Conservation (phyloP, 2,797 vertebrate genomes). For the Coregonus ussuriensis region DNA sequence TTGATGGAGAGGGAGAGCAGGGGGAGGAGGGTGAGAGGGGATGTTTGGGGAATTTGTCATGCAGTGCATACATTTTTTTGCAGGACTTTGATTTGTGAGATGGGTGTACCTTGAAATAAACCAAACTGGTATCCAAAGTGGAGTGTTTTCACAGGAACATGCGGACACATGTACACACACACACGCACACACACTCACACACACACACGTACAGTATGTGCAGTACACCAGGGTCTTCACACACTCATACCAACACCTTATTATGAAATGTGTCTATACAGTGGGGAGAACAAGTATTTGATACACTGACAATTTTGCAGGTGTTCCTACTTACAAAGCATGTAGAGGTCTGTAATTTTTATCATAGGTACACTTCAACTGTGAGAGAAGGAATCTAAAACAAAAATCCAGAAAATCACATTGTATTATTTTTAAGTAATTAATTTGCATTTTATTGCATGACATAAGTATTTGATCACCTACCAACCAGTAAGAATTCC, state of each 20-base stretch:
- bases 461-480: no score
- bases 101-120: slow-evolving; percentile 1
- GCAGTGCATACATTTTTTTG: slow-evolving; percentile 48
- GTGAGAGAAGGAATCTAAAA: no score
- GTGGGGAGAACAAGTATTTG: no score
- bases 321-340: no score
- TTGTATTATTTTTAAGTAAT: no score
- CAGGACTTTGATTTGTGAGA: slow-evolving; percentile 49
- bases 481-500: no score
- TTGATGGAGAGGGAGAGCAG: slow-evolving; percentile 74
- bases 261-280: not conserved
- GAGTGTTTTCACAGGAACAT: not conserved
- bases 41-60: slow-evolving; percentile 65
- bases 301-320: no score
- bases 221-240: not conserved
- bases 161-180: slow-evolving; percentile 8
- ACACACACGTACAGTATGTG: not conserved
- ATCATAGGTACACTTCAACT: no score
- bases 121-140: not conserved
- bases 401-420: no score
- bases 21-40: slow-evolving; percentile 41
- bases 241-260: not conserved
- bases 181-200: slow-evolving; percentile 6
- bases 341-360: no score
- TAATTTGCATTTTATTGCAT: no score